Percentiles rank a stretch among this genome's conserved stretches.
phyloP scores from a whole-genome alignment of 2,888 invertebrate species.

The Rhogogaster chlorosoma region DNA sequence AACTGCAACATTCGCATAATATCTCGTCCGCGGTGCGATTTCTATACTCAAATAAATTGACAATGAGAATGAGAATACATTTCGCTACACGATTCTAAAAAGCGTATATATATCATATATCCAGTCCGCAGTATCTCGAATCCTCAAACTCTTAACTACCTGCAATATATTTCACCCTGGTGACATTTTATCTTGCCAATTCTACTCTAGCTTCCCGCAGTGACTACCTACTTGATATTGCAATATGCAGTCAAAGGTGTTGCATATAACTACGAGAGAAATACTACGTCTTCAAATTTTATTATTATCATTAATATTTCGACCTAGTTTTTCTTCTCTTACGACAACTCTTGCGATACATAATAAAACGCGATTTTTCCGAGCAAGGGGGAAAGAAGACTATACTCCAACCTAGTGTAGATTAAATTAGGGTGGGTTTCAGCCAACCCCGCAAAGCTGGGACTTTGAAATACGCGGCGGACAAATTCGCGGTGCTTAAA shows the following conservation, averaged over 20 bases:
- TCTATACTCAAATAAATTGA: not conserved
- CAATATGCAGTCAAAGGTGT: not conserved
- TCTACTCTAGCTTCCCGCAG: not conserved
- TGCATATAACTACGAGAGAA: not conserved
- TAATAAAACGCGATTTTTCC: not conserved
- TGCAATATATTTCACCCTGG: not conserved
- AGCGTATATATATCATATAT: not conserved
- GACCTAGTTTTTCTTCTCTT: not conserved
- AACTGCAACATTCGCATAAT: not conserved
- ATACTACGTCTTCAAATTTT: not conserved
- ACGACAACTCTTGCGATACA: not conserved
- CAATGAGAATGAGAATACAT: not conserved
- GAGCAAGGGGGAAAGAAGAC: not conserved
- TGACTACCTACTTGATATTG: not conserved
- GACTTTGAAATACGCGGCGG: not conserved
- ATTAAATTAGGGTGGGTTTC: not conserved
- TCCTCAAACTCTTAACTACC: not conserved
- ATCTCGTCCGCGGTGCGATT: not conserved
- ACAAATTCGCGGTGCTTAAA: slow-evolving; percentile 6
- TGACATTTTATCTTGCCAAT: not conserved
- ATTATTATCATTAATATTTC: not conserved
- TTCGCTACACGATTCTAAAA: not conserved
- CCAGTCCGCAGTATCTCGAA: not conserved
- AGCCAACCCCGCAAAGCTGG: not conserved
- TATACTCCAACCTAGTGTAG: not conserved